Conservation (phyloP, 2,888 invertebrate species). For the Amphipoea oculea region DNA sequence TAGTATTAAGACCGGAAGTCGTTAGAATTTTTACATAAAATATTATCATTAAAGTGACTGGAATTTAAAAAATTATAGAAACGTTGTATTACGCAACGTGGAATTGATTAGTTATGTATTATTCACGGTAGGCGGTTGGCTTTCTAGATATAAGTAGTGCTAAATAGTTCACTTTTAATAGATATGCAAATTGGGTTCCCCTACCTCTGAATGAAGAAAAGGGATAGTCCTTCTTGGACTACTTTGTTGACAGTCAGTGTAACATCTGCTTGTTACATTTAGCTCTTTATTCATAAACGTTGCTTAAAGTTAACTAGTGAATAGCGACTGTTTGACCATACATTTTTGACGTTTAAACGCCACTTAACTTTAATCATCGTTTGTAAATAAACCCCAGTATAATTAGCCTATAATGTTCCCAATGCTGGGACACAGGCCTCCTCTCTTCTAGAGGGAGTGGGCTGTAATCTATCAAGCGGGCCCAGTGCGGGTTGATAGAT, state of each 20-base stretch:
- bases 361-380: too few relatives aligned
- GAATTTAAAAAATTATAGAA: slow-evolving; percentile 35
- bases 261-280: not conserved
- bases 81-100: slow-evolving; percentile 29
- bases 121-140: slow-evolving; percentile 24
- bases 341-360: too few relatives aligned
- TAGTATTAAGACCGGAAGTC: slow-evolving; percentile 53
- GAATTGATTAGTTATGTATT: slow-evolving; percentile 22
- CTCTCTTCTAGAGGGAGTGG: too few relatives aligned
- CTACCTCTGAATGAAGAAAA: not conserved
- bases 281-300: not conserved
- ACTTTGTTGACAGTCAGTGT: not conserved
- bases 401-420: too few relatives aligned
- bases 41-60: slow-evolving; percentile 12
- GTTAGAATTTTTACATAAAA: slow-evolving; percentile 48
- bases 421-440: too few relatives aligned
- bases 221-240: not conserved
- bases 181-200: not conserved
- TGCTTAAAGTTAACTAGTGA: too few relatives aligned
- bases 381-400: too few relatives aligned
- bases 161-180: slow-evolving; percentile 14
- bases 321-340: too few relatives aligned
- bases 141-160: not conserved
- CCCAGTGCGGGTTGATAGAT: too few relatives aligned
- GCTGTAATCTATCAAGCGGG: too few relatives aligned